Evolutionary conservation across 2,888 invertebrate genomes (phyloP), one percentile per base, ranked within the genome.

Genomic region (Crepidodera aurea): DNA sequence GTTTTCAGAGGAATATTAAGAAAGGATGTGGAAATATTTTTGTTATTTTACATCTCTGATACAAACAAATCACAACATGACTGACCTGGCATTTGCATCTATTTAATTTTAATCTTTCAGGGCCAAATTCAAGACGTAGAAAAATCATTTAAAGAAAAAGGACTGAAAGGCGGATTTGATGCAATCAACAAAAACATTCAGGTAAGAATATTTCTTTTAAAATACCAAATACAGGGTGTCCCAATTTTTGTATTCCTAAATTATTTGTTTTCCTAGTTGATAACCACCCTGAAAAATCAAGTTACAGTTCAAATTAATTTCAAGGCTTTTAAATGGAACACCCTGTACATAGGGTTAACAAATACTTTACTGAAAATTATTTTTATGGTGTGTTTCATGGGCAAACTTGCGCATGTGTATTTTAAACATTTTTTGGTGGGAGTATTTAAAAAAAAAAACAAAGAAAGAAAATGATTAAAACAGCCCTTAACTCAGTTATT

Each of bases 161-260:
- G 48, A 6, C 15, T 48, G 2, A 7, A 12, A 27, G 48, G 48
- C 13, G 48, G 27, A 13, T 25, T 27, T 27, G 29, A 27, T 16
- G 48, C 48, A 15, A 13, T 48, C 5, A 13, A 13, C 7, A 48
- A 48, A 29, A 48, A 29, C 12, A 16, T 48, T 10, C 27, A 48
- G 48, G 48, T 48, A 48, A 48, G 48, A 13, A n/a, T n/a, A 12
- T 22, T 46, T 19, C 7, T n/a, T n/a, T n/a, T n/a, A n/a, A n/a
- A 1, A 22, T 46, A 25, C 7, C 1, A 16, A 42, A 42, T 42
- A 48, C 48, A 48, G 48, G 48, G 48, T 48, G 48, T 48, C 48
- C 48, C 27, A 48, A 13, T 34, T 13, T 34, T 13, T 15, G 7
- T 16, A 39, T 16, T 12, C n/a, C 2, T 39, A 39, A 39, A 2